Percentiles rank a stretch among this genome's conserved stretches.
These are phyloP conservation scores for Peribatodes rhomboidaria DNA, from an alignment of 2,888 invertebrate species.

Conservation along the genomic window DNA sequence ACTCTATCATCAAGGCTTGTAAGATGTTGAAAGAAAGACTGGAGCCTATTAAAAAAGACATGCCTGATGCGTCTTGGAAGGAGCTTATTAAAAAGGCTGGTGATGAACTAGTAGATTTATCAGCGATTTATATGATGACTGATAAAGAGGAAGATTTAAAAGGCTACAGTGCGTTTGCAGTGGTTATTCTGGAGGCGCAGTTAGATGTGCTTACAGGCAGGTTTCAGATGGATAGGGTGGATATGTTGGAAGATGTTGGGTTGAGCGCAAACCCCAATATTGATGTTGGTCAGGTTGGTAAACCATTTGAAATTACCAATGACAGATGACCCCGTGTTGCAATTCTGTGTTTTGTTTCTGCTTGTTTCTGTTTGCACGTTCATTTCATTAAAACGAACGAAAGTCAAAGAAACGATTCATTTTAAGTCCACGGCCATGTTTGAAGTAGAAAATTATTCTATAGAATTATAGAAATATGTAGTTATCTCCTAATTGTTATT, in stretches of 20 bases:
- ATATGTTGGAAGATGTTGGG: slow-evolving; percentile 90
- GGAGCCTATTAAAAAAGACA: slow-evolving; percentile 80
- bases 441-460: no score
- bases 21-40: slow-evolving; percentile 85
- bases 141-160: slow-evolving; percentile 80
- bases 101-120: slow-evolving; percentile 85
- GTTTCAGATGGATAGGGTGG: slow-evolving; percentile 86
- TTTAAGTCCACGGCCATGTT: no score
- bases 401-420: no score
- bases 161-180: slow-evolving; percentile 87
- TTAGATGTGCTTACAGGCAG: slow-evolving; percentile 91
- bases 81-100: slow-evolving; percentile 86
- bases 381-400: no score
- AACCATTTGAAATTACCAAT: neutral
- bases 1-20: slow-evolving; percentile 87
- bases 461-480: no score
- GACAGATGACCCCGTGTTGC: no score
- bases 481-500: no score
- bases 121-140: slow-evolving; percentile 87
- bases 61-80: slow-evolving; percentile 85
- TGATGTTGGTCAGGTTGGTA: slow-evolving; percentile 88
- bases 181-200: slow-evolving; percentile 88
- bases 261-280: slow-evolving; percentile 88
- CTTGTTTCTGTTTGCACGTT: no score
- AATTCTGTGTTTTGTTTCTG: no score